These are phyloP conservation scores for Papilio demoleus DNA, from an alignment of 2,888 invertebrate genomes.

Conservation along the genomic window DNA sequence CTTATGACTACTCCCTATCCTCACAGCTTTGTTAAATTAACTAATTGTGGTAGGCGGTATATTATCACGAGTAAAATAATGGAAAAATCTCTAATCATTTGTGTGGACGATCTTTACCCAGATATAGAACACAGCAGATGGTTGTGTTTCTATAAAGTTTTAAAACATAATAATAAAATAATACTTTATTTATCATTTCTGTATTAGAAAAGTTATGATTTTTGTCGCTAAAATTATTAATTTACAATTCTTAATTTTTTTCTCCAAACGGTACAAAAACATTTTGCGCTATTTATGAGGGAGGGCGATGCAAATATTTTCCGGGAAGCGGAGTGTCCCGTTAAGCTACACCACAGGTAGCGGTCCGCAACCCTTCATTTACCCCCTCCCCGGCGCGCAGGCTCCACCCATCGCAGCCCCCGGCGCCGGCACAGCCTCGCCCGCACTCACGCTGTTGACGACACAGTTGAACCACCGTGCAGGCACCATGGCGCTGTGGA, in stretches of 20 bases:
- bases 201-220: neutral
- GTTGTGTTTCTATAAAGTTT: too few relatives aligned
- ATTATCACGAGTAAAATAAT: too few relatives aligned
- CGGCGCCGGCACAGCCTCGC: constrained; percentile 30
- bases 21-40: too few relatives aligned
- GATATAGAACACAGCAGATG: too few relatives aligned
- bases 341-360: constrained; percentile 48
- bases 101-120: too few relatives aligned
- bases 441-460: constrained; percentile 16
- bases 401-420: constrained; percentile 37
- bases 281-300: constrained; percentile 13
- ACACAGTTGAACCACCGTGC: neutral
- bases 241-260: neutral
- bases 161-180: too few relatives aligned
- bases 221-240: neutral
- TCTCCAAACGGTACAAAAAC: neutral
- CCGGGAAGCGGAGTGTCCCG: constrained; percentile 44
- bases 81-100: too few relatives aligned
- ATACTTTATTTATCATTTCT: too few relatives aligned
- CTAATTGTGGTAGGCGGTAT: too few relatives aligned
- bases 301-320: constrained; percentile 20
- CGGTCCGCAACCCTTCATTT: constrained; percentile 44
- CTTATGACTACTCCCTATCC: too few relatives aligned
- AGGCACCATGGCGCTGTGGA: constrained; percentile 68
- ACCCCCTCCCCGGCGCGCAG: constrained; percentile 34